Base-by-base conservation (phyloP, 2,113 vertebrate genomes). In the Mola mola region DNA sequence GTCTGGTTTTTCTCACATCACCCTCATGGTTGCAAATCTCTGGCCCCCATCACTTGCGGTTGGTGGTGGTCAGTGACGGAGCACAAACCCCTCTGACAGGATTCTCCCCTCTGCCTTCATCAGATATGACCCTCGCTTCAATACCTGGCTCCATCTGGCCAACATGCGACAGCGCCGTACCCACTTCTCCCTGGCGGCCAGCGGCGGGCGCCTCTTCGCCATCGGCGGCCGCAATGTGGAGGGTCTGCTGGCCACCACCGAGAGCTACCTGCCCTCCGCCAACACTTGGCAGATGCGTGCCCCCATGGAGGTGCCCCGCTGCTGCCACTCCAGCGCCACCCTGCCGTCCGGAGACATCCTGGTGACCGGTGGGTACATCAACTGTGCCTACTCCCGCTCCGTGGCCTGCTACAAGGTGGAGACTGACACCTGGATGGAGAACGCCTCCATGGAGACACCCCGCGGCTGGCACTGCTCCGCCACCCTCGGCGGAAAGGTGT, bases 111-210 rank as follows among this genome's bases (percentile, higher is more conserved):
- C 40, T 19, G 0, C 12, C 61, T 46, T 20, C 50, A 13, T 17
- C 82, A 95, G 93, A 79, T 94, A 93, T 0, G 93, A 95, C 60
- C 93, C 93, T 0, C 92, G 92, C 50, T 95, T 95, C 81, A 93
- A 94, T 86, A 93, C 90, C 41, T 94, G 94, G 94, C 87, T 95
- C 38, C 94, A 95, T 78, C 70, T 95, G 80, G 85, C 91, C 79
- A 90, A 91, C 86, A 94, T 93, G 94, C 88, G 89, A 9, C 93
- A 95, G 64, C 87, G 88, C 15, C 92, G 93, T 49, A 94, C 93
- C 1, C 94, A 94, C 83, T 95, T 95, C 89, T 94, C 93, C 31
- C 90, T 94, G 61, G 90, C 83, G 0, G 75, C 92, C 61, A 93
- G 90, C 22, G 65, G 88, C 0, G 92, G 94, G 8, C 92, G 92